A percentile compares a stretch with the other conserved stretches of the same genome.
These are phyloP conservation scores for Dichetophora obliterata DNA, from an alignment of 2,888 invertebrate species.

Conservation along the genomic window DNA sequence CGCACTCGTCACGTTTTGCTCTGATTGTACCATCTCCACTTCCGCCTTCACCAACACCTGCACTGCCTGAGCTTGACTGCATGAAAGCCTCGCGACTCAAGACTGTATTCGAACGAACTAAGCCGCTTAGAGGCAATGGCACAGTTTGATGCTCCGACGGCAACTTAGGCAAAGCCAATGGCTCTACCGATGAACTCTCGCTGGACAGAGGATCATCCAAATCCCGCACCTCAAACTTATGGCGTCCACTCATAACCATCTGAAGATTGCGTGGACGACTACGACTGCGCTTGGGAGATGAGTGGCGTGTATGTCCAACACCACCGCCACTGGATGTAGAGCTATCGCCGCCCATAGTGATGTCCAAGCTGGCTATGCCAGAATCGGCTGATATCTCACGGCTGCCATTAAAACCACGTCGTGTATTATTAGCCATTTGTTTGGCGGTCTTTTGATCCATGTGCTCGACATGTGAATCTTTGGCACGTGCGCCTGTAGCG, in stretches of 20 bases:
- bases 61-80: background rate
- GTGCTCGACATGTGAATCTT: conserved; percentile 65
- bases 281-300: conserved; percentile 65
- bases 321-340: conserved; percentile 53
- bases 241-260: conserved; percentile 80
- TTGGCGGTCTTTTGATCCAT: conserved; percentile 80
- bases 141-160: conserved; percentile 65
- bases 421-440: conserved; percentile 79
- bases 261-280: conserved; percentile 78
- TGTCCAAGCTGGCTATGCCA: conserved; percentile 68
- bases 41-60: background rate
- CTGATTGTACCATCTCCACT: background rate
- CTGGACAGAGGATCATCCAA: conserved; percentile 70
- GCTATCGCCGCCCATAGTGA: conserved; percentile 55
- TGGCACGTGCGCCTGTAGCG: conserved; percentile 53
- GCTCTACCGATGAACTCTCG: conserved; percentile 65
- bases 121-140: conserved; percentile 65
- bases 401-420: conserved; percentile 69
- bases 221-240: conserved; percentile 83
- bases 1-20: conserved; percentile 1
- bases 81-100: conserved; percentile 61
- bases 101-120: conserved; percentile 67
- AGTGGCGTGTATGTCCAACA: conserved; percentile 48
- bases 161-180: conserved; percentile 67
- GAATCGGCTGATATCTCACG: conserved; percentile 70